Base-by-base conservation (phyloP, 2,888 invertebrate genomes). In the Ctena decussata region DNA sequence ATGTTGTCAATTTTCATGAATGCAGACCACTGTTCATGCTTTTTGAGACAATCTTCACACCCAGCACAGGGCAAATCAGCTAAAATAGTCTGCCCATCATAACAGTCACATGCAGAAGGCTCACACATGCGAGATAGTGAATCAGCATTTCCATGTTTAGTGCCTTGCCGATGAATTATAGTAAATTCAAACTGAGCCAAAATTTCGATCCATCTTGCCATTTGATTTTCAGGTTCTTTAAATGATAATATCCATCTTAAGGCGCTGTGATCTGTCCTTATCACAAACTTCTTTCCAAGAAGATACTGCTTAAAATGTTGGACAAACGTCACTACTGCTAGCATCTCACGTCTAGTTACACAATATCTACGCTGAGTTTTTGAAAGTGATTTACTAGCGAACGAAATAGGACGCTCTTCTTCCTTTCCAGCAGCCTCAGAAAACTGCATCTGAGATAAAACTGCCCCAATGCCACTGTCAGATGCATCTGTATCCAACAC, bases 251-350 rank as follows among this genome's bases (percentile, higher is more conserved):
- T 27, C 77, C 88, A 90, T n/a, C 65, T 69, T 39, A 91, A 60
- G 37, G 87, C 86, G 44, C 88, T 89, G 69, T 91, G 89, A 76
- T 91, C 90, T 12, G 88, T 87, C 32, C 80, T 73, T 11, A 89
- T 69, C n/a, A 70, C 53, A 44, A 80, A 77, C 44, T 39, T 65
- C 12, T 65, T 70, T 27, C 73, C n/a, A 15, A 30, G 49, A 24
- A 88, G n/a, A 65, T 87, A 90, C n/a, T 89, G 80, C 35, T 84
- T 72, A 74, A 86, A 92, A 37, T 89, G 86, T 53, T 90, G 78
- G 0, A 92, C 39, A 15, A 85, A 80, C n/a, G n/a, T n/a, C n/a
- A n/a, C n/a, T 8, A 93, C 73, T 0, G 86, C 89, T 18, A 93
- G 75, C 0, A 77, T 69, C 65, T 93, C 91, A 1, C 37, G 41